Percentiles rank a stretch among this genome's conserved stretches.
These are phyloP conservation scores for Acholoe squamosa DNA, from an alignment of 2,888 invertebrate genomes.

Conservation along the genomic window DNA sequence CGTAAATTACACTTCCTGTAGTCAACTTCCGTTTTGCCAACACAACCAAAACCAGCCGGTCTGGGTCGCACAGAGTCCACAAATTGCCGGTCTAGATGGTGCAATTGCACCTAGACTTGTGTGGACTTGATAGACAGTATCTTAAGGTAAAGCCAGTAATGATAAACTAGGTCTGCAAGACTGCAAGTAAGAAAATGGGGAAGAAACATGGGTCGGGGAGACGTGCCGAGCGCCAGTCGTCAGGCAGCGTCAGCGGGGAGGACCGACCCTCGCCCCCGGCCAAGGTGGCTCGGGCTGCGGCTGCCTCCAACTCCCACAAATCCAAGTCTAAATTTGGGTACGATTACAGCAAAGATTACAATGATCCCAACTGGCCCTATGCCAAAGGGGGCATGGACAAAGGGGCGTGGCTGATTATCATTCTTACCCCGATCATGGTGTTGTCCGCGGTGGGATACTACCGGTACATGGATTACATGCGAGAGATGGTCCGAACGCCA, in stretches of 20 bases:
- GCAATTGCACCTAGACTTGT: not conserved
- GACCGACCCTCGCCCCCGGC: slow-evolving; percentile 26
- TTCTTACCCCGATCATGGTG: slow-evolving; percentile 64
- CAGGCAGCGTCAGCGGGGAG: slow-evolving; percentile 66
- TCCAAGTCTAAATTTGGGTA: slow-evolving; percentile 59
- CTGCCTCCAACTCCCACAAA: not conserved
- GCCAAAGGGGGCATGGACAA: slow-evolving; percentile 67
- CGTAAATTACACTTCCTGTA: not conserved
- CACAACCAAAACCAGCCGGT: not conserved
- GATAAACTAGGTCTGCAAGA: not conserved
- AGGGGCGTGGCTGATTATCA: slow-evolving; percentile 62
- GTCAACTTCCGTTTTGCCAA: slow-evolving; percentile 39
- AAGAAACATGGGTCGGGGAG: slow-evolving; percentile 67
- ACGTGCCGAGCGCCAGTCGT: slow-evolving; percentile 72
- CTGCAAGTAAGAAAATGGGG: slow-evolving; percentile 17
- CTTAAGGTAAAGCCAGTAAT: not conserved
- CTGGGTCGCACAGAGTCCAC: not conserved
- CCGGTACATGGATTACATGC: slow-evolving; percentile 47
- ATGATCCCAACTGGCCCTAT: slow-evolving; percentile 67
- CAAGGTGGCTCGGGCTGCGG: not conserved
- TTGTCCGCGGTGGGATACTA: slow-evolving; percentile 65
- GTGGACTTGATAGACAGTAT: not conserved
- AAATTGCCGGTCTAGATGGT: not conserved
- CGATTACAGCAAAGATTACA: slow-evolving; percentile 67
- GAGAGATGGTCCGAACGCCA: slow-evolving; percentile 68